These are phyloP conservation scores for Phrynocephalus guinanensis DNA, from an alignment of 2,797 vertebrate species.

Conservation along the genomic window DNA sequence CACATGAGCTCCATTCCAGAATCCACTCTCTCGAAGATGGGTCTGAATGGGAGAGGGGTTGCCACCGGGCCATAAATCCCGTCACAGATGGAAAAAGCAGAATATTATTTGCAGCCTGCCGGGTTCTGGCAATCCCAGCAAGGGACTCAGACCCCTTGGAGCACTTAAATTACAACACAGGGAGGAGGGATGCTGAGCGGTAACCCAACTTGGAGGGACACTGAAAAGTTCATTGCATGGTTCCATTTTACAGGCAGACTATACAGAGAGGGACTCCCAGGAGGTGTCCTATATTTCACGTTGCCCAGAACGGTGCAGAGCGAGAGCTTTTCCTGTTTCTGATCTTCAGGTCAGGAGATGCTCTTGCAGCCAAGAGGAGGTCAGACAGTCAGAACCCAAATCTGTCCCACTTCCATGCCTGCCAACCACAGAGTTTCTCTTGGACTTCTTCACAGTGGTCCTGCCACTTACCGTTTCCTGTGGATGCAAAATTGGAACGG, in stretches of 20 bases:
- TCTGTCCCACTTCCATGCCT: neutral
- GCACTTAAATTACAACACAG: conserved; percentile 46
- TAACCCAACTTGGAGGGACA: conserved; percentile 45
- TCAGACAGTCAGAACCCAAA: no score
- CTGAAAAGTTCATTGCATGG: conserved; percentile 38
- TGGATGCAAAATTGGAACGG: neutral
- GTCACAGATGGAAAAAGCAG: conserved; percentile 65
- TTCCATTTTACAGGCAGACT: conserved; percentile 46
- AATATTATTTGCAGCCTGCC: conserved; percentile 61
- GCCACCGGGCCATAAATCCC: conserved; percentile 63
- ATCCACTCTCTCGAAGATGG: conserved; percentile 63
- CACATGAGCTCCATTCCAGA: conserved; percentile 63
- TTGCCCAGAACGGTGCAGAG: neutral
- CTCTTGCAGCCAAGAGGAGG: neutral
- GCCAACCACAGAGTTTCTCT: conserved; percentile 20
- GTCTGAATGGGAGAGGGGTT: conserved; percentile 53
- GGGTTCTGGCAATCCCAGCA: conserved; percentile 46
- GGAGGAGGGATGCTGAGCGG: conserved; percentile 33
- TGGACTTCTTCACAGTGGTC: conserved; percentile 20
- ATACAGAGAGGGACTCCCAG: neutral
- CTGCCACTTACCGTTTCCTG: conserved; percentile 38
- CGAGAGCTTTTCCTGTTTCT: conserved; percentile 9
- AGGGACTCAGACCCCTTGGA: conserved; percentile 35
- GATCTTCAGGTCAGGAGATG: neutral
- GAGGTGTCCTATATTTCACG: neutral